Conservation (phyloP, 2,888 invertebrate genomes). For the Ophion costatus region DNA sequence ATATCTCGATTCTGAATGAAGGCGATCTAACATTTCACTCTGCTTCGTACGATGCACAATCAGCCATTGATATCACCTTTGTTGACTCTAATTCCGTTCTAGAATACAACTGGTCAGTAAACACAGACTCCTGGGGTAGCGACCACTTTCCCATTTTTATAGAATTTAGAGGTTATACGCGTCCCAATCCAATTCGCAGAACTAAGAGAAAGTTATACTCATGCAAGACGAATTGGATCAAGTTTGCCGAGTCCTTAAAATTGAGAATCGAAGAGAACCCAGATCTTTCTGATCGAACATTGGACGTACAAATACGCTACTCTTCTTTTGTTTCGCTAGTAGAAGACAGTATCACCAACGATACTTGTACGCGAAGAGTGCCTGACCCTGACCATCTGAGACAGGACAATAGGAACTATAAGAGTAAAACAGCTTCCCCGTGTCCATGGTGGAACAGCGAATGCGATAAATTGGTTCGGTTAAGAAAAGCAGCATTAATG, state of each 20-base stretch:
- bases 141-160: conserved; percentile 50
- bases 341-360: conserved; percentile 17
- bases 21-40: conserved; percentile 30
- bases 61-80: conserved; percentile 46
- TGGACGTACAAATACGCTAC: background rate
- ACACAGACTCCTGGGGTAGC: conserved; percentile 36
- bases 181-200: background rate
- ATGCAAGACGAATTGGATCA: conserved; percentile 28
- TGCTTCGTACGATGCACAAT: conserved; percentile 14
- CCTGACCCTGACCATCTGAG: too few relatives aligned
- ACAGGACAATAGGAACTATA: too few relatives aligned
- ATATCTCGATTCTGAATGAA: conserved; percentile 36
- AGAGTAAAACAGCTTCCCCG: background rate
- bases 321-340: conserved; percentile 11
- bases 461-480: too few relatives aligned
- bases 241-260: conserved; percentile 13
- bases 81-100: conserved; percentile 22
- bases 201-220: conserved; percentile 11
- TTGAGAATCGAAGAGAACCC: background rate
- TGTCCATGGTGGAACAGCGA: background rate
- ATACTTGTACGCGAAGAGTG: background rate
- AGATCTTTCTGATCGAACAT: background rate
- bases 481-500: too few relatives aligned
- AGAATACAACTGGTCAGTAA: conserved; percentile 26
- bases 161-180: background rate